Base-by-base conservation (phyloP, 1,140 invertebrate species). In the Caenorhabditis inopinata region DNA sequence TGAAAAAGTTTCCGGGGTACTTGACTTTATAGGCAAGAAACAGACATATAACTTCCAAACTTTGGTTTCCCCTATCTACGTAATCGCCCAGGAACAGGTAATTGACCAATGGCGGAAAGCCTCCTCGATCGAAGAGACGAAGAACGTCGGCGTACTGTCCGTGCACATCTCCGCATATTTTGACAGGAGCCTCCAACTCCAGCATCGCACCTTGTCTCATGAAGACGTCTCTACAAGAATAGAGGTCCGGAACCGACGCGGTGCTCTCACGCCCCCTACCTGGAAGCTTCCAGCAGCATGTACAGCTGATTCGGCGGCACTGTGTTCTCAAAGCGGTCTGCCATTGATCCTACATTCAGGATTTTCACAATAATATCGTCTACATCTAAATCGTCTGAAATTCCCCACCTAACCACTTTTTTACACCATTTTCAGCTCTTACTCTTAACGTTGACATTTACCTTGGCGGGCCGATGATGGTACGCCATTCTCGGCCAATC, bases 1-100 rank as follows among this genome's bases (percentile, higher is more conserved):
- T 86, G 83, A 92, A 92, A 86, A 92, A 92, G 84, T 92, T 92
- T 84, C 92, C 91, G 74, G 91, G 91, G 86, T 18, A 74, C 27
- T 74, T 74, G 14, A 92, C 91, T 87, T 92, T 92, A 86, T 92
- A 92, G 29, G 91, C 91, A 75, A 92, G 83, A 18, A 92, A 83
- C 9, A 92, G 86, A 87, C 90, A 91, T 76, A 92, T 92, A 16
- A 92, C 86, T 68, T 68, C 58, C 5, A 68, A 16, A 68, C 58
- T 68, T 18, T 68, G 25, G 3, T 12, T 7, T 42, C 58, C 58
- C 1, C 58, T 2, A 42, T 68, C 58, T 1, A 68, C 58, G 21
- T 68, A 68, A 42, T 68, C 58, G 9, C 58, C 58, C 2, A 68
- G 58, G 14, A 68, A 68, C 2, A 68, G 27, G 21, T 68, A 68